Evolutionary conservation across 1,140 invertebrate species (phyloP), one percentile per base, ranked within the genome.

Genomic region (Sipha flava): DNA sequence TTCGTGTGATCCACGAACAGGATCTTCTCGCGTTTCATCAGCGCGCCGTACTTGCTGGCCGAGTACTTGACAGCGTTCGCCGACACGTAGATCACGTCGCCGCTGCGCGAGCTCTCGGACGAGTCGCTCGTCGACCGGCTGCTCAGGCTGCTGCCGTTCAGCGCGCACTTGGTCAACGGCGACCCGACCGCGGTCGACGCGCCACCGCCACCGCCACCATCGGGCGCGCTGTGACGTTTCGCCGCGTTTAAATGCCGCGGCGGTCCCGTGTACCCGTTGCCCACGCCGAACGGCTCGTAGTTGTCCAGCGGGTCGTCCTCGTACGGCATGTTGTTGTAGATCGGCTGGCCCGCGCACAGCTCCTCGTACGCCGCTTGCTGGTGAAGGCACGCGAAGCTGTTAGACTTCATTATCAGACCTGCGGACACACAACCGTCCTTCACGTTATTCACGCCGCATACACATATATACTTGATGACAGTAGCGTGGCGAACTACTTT

Each of bases 21-120:
- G 37, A 82, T 70, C 37, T 82, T 82, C 49, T 82, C 82, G 37
- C 80, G 82, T 21, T 81, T 72, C 18, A 52, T 31, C 21, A 82
- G 62, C 9, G 45, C 3, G 0, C 82, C 82, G 77, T 75, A 81
- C 57, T 82, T 82, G 34, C 79, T 68, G 12, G 82, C 82, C 14
- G 81, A 80, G 26, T 82, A 82, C 18, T 80, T 81, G 31, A 82
- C 57, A 1, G 82, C 81, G 12, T 81, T 82, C 21, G 82, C 81
- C 23, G 81, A 81, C 31, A 82, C 70, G 34, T 79, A 70, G 4
- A 82, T 47, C 3, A 82, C 81, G n/a, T 77, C 73, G 23, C 73
- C 59, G 14, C 59, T 77, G n/a, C n/a, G n/a, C 0, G 52, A 77
- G 21, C 73, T 77, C 34, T 77, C 73, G 12, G 73, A 77, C 29